Conservation (phyloP, 2,888 invertebrate species). For the Eupithecia exiguata region DNA sequence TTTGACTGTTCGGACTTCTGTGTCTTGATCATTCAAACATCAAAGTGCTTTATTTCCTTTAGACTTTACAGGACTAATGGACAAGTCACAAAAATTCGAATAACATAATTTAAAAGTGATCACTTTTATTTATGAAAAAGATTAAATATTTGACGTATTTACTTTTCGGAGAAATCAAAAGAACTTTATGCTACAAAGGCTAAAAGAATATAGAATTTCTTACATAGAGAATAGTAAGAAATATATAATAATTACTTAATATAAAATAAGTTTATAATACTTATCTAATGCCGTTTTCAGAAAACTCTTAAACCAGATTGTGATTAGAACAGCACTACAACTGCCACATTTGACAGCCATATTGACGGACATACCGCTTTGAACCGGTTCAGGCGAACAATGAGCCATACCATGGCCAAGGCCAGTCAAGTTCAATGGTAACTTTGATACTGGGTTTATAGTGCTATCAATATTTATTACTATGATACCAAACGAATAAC, state of each 20-base stretch:
- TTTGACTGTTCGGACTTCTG: background rate
- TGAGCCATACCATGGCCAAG: conserved; percentile 35
- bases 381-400: conserved; percentile 9
- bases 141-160: background rate
- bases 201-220: too few relatives aligned
- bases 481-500: background rate
- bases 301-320: background rate
- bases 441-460: conserved; percentile 8
- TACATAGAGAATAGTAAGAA: too few relatives aligned
- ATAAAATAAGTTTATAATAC: too few relatives aligned
- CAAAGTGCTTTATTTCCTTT: too few relatives aligned
- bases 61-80: too few relatives aligned
- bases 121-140: too few relatives aligned
- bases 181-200: background rate
- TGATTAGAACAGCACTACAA: background rate
- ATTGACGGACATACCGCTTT: conserved; percentile 7
- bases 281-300: background rate
- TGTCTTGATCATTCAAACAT: background rate
- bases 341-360: conserved; percentile 12
- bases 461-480: background rate
- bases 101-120: too few relatives aligned
- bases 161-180: background rate
- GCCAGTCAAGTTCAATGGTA: conserved; percentile 34
- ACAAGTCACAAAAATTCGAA: too few relatives aligned
- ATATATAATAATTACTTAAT: too few relatives aligned